Conservation (phyloP, 2,797 vertebrate species). For the Coranthus polyacanthus region DNA sequence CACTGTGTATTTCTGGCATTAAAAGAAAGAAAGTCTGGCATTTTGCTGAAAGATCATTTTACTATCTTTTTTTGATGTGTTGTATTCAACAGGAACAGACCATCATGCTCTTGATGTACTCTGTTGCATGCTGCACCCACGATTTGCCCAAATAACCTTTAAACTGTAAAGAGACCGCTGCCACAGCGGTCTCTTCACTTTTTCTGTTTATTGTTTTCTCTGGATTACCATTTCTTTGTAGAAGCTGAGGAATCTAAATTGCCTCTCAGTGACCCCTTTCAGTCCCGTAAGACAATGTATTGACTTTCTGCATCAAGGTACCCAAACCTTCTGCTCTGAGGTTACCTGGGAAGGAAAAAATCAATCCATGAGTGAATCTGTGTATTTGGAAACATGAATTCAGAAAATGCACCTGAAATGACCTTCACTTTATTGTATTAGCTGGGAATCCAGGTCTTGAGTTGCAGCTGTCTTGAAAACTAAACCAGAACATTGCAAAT, state of each 20-base stretch:
- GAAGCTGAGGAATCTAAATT: conserved; percentile 64
- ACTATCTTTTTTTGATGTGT: background rate
- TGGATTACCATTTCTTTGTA: conserved; percentile 59
- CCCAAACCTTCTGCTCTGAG: conserved; percentile 27
- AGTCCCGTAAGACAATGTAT: conserved; percentile 57
- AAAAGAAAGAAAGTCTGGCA: background rate
- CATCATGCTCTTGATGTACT: background rate
- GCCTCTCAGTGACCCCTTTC: conserved; percentile 63
- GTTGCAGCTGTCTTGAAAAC: conserved; percentile 6
- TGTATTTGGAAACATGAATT: conserved; percentile 40
- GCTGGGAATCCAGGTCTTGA: conserved; percentile 9
- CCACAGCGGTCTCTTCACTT: conserved; percentile 53
- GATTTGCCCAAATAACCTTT: conserved; percentile 48
- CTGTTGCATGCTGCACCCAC: conserved; percentile 2
- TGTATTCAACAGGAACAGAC: background rate
- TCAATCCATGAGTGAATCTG: conserved; percentile 42
- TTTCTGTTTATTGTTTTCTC: conserved; percentile 61
- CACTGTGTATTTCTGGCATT: conserved; percentile 8
- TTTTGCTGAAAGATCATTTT: background rate
- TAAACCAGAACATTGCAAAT: background rate
- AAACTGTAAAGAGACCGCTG: conserved; percentile 39
- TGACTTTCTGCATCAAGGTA: conserved; percentile 50
- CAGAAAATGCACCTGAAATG: conserved; percentile 27
- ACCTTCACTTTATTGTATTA: conserved; percentile 27
- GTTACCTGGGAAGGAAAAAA: conserved; percentile 24